Conservation (phyloP, 2,888 invertebrate genomes). For the Stenolophus ochropezus region DNA sequence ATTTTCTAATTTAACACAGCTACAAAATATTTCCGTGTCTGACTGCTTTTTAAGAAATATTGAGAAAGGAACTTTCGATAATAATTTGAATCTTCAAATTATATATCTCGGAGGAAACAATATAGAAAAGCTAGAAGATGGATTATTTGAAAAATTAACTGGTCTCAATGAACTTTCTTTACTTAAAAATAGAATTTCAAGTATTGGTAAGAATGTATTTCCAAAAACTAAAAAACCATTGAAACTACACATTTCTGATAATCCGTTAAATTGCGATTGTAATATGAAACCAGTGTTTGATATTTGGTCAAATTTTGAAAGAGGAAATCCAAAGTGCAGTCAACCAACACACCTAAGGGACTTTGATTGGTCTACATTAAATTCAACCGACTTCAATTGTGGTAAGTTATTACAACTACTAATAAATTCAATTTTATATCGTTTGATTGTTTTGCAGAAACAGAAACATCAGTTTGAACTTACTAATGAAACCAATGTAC, state of each 20-base stretch:
- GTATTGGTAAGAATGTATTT: neutral
- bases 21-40: neutral
- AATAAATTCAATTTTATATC: too few relatives aligned
- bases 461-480: too few relatives aligned
- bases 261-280: slow-evolving; percentile 4
- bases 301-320: neutral
- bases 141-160: neutral
- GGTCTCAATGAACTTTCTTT: neutral
- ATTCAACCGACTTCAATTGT: neutral
- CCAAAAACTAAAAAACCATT: neutral
- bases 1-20: neutral
- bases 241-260: neutral
- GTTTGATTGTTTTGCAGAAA: too few relatives aligned
- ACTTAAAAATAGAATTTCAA: slow-evolving; percentile 3
- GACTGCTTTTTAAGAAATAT: neutral
- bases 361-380: neutral
- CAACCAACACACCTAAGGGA: neutral
- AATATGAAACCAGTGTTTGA: neutral
- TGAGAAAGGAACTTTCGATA: neutral
- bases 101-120: neutral
- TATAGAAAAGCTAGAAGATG: neutral
- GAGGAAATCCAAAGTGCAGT: neutral
- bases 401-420: too few relatives aligned
- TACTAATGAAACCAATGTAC: too few relatives aligned
- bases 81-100: neutral